These are phyloP conservation scores for Bovichtus variegatus DNA, from an alignment of 2,797 vertebrate species.

Conservation along the genomic window DNA sequence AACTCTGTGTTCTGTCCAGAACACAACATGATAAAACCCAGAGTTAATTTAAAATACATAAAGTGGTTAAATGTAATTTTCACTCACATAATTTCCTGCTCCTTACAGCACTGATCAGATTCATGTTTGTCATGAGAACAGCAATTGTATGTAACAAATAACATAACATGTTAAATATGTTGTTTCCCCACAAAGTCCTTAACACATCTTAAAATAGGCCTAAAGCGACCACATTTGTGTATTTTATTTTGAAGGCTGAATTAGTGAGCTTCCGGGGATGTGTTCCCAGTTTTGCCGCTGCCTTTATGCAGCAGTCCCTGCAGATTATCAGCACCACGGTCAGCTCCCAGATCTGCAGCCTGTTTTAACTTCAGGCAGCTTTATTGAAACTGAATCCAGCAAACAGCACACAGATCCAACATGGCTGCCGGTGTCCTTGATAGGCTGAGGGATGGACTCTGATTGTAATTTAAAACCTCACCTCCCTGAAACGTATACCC, in stretches of 20 bases:
- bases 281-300: background rate
- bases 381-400: constrained; percentile 13
- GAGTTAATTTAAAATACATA: background rate
- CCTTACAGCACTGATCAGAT: background rate
- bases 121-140: background rate
- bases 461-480: background rate
- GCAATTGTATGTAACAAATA: too few relatives aligned
- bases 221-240: background rate
- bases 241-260: constrained; percentile 55
- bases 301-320: constrained; percentile 13
- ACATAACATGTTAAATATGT: background rate
- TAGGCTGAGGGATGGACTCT: background rate
- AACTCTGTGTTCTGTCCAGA: too few relatives aligned
- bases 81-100: too few relatives aligned
- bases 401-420: constrained; percentile 36
- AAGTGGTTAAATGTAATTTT: background rate
- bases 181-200: background rate
- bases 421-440: constrained; percentile 53
- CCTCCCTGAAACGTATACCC: background rate
- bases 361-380: constrained; percentile 19
- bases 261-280: fast-evolving
- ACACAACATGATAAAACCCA: background rate
- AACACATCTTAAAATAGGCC: too few relatives aligned
- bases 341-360: constrained; percentile 56
- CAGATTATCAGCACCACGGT: constrained; percentile 76